Conservation (phyloP, 2,888 invertebrate species). For the Lithosia quadra region DNA sequence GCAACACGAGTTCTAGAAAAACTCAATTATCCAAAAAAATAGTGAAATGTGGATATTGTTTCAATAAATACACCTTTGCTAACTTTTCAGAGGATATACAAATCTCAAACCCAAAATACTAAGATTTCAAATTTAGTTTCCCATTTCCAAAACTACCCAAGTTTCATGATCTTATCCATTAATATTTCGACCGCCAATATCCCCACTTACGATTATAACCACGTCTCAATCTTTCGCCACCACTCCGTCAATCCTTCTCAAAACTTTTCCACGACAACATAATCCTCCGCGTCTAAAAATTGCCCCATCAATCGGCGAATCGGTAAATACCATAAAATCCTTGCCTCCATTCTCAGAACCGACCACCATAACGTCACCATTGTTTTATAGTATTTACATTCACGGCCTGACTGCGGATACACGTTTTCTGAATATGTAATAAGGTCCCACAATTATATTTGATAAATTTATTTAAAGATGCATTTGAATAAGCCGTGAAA, state of each 20-base stretch:
- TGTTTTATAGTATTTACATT: slow-evolving; percentile 81
- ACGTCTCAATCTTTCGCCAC: slow-evolving; percentile 45
- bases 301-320: slow-evolving; percentile 70
- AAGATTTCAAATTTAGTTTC: not conserved
- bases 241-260: slow-evolving; percentile 18
- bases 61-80: not conserved
- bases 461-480: slow-evolving; percentile 83
- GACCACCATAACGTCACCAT: slow-evolving; percentile 85
- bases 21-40: too few relatives aligned
- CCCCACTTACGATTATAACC: slow-evolving; percentile 11
- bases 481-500: slow-evolving; percentile 82
- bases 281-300: slow-evolving; percentile 56
- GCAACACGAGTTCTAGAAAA: too few relatives aligned
- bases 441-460: slow-evolving; percentile 86
- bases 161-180: not conserved
- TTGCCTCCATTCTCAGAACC: slow-evolving; percentile 79
- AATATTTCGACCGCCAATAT: slow-evolving; percentile 11
- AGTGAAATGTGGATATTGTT: not conserved
- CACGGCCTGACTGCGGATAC: slow-evolving; percentile 80
- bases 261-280: slow-evolving; percentile 45
- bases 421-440: slow-evolving; percentile 81
- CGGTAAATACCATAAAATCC: slow-evolving; percentile 81
- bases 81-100: too few relatives aligned
- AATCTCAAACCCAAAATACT: not conserved
- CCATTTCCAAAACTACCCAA: not conserved